A percentile compares a stretch with the other conserved stretches of the same genome.
Conservation (phyloP, 2,797 vertebrate species). For the Philypnodon macrostomus region DNA sequence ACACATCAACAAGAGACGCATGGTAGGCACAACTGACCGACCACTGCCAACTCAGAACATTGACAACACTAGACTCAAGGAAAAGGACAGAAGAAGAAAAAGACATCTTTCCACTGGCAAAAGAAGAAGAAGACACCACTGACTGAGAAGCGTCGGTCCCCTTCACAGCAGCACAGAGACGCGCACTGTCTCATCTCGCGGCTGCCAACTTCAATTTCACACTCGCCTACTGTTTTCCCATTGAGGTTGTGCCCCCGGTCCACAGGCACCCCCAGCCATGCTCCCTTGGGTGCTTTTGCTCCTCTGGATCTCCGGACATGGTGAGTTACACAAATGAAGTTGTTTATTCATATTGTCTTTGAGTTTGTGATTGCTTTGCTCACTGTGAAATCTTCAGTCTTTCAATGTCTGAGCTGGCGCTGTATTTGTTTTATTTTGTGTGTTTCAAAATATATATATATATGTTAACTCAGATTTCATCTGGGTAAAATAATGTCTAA, state of each 20-base stretch:
- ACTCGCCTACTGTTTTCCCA: constrained; percentile 62
- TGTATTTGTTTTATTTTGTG: too few species aligned
- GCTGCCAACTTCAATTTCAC: constrained; percentile 71
- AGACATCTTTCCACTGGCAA: constrained; percentile 58
- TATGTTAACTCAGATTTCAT: too few species aligned
- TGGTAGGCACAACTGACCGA: constrained; percentile 46
- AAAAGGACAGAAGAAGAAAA: constrained; percentile 37
- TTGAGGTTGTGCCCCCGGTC: constrained; percentile 66
- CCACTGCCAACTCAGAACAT: constrained; percentile 53
- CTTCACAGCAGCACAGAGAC: constrained; percentile 63
- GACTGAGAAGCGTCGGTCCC: constrained; percentile 61
- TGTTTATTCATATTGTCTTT: constrained; percentile 40
- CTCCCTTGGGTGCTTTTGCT: constrained; percentile 68
- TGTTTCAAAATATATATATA: too few species aligned
- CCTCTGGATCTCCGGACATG: constrained; percentile 69
- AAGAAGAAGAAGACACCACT: constrained; percentile 63
- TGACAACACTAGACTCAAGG: constrained; percentile 34
- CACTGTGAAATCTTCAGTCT: constrained; percentile 30
- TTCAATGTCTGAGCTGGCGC: constrained; percentile 32
- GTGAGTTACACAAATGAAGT: constrained; percentile 60
- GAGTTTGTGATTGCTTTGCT: constrained; percentile 34
- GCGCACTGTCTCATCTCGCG: constrained; percentile 63
- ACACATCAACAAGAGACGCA: constrained; percentile 63
- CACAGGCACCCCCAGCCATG: constrained; percentile 66
- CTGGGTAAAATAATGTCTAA: constrained; percentile 1